Conservation (phyloP, 2,113 vertebrate species). For the Bujurquina vittata region DNA sequence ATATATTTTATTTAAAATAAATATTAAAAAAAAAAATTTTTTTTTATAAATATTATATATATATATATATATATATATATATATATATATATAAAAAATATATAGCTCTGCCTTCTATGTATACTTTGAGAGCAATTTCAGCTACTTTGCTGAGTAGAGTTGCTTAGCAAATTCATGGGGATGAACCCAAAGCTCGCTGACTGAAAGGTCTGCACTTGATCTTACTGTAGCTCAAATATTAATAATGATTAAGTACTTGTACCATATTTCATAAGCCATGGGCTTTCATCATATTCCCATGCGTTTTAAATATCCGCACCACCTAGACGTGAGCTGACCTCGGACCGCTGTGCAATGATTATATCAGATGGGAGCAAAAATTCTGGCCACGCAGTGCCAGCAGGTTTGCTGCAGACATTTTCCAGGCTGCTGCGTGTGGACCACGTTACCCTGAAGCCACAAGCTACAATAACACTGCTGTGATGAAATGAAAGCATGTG, state of each 20-base stretch:
- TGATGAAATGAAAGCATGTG: conserved; percentile 47
- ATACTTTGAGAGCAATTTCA: neutral
- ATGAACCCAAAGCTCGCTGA: neutral
- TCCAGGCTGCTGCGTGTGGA: conserved; percentile 1
- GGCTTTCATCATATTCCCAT: neutral
- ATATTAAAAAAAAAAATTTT: too few species aligned
- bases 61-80: too few species aligned
- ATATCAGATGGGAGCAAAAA: conserved; percentile 22
- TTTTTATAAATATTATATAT: too few species aligned
- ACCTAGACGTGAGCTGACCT: conserved; percentile 11
- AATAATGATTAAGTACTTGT: conserved; percentile 10
- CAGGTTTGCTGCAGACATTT: conserved; percentile 25
- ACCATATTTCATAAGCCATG: neutral
- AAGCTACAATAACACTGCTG: conserved; percentile 27
- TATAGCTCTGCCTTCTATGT: neutral
- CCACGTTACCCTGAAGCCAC: conserved; percentile 23
- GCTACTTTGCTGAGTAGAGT: neutral
- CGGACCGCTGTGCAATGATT: conserved; percentile 15
- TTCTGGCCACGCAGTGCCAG: neutral
- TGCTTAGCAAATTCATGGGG: neutral
- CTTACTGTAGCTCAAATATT: conserved; percentile 12
- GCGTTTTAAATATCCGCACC: conserved; percentile 15
- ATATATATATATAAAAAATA: too few species aligned
- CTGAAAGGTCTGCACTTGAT: neutral
- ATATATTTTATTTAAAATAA: too few species aligned